Evolutionary conservation across 2,888 invertebrate genomes (phyloP), one percentile per base, ranked within the genome.

Genomic region (Cancer borealis): DNA sequence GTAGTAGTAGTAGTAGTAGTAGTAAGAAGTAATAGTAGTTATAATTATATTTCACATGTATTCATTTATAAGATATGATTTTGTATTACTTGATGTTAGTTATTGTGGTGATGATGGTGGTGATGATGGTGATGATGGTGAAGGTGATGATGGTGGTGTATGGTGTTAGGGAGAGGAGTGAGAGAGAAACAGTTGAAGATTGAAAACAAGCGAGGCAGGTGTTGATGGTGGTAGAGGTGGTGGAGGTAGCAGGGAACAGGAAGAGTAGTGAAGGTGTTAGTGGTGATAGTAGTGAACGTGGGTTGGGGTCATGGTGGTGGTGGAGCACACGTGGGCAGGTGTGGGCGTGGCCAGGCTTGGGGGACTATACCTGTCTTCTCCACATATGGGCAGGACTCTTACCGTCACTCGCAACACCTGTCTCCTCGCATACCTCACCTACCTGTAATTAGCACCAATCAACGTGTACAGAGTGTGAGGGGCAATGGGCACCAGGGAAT

Each of bases 291-390:
- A 60, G 54, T 90, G 90, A 39, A 30, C 39, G 54, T 90, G 60
- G 90, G 54, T 17, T 6, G 54, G 30, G 90, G 47, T 49, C 54
- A 54, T 90, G 54, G 90, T 89, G 88, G 88, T 21, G 30, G 30
- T 39, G 8, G 47, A 21, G n/a, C 49, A 88, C 88, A 88, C 88
- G 88, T 88, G 88, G 47, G 88, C n/a, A 49, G 88, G 46, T 88
- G 88, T 88, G 88, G 88, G 88, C 49, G 88, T 47, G 88, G 88
- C 47, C 49, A 46, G 45, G 46, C 88, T 88, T 45, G 3, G 21
- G 47, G 46, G 46, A n/a, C 4, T 21, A 21, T 26, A 49, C 14
- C 84, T 84, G 14, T 12, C 84, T 39, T 10, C 84, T 10, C 84
- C 84, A 84, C 84, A 84, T 39, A 84, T 39, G 84, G 84, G 10